phyloP scores from a whole-genome alignment of 2,888 invertebrate species.

The Halictus quadricinctus region DNA sequence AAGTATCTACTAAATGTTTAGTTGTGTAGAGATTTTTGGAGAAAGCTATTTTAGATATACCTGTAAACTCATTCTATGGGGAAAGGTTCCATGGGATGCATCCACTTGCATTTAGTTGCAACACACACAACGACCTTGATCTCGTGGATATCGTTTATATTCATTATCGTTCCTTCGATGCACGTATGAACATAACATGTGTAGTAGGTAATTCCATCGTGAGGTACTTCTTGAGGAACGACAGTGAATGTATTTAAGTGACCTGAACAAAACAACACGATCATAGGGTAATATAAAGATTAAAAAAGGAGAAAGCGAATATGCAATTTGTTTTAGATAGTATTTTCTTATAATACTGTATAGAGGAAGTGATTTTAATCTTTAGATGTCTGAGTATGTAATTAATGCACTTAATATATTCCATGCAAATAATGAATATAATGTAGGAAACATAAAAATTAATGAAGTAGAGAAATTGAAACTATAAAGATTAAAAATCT shows the following conservation, averaged over 20 bases:
- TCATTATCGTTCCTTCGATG: slow-evolving; percentile 82
- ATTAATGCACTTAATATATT: slow-evolving; percentile 12
- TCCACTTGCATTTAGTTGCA: slow-evolving; percentile 83
- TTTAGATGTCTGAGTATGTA: slow-evolving; percentile 7
- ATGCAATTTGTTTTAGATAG: slow-evolving; percentile 57
- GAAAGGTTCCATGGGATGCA: slow-evolving; percentile 82
- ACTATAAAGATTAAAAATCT: not conserved
- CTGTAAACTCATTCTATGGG: slow-evolving; percentile 81
- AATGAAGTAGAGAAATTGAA: slow-evolving; percentile 13
- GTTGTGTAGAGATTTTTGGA: slow-evolving; percentile 66
- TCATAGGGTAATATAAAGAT: slow-evolving; percentile 76
- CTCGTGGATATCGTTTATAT: slow-evolving; percentile 82
- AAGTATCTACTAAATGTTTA: slow-evolving; percentile 63
- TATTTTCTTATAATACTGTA: slow-evolving; percentile 45
- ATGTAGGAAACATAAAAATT: not conserved
- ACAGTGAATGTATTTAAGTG: slow-evolving; percentile 82
- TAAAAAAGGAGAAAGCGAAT: slow-evolving; percentile 68
- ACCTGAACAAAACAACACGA: slow-evolving; percentile 83
- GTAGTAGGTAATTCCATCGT: slow-evolving; percentile 77
- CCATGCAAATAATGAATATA: slow-evolving; percentile 38
- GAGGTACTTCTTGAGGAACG: slow-evolving; percentile 82
- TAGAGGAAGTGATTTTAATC: slow-evolving; percentile 36
- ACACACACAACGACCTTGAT: slow-evolving; percentile 83
- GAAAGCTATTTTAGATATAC: slow-evolving; percentile 78
- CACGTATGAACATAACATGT: slow-evolving; percentile 73